Conservation (phyloP, 2,888 invertebrate genomes). For the Latrodectus elegans region DNA sequence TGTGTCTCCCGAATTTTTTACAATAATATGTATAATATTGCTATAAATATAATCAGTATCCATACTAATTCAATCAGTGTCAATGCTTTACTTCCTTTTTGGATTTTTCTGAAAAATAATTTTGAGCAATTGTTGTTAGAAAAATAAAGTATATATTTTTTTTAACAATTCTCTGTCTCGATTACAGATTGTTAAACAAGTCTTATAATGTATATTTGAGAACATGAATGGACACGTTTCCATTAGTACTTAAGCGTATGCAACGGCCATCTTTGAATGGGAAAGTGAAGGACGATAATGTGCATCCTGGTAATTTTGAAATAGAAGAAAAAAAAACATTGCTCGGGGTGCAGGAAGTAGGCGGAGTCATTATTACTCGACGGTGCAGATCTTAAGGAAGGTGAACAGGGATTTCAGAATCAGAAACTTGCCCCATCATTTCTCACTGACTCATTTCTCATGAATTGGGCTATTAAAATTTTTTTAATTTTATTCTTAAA, state of each 20-base stretch:
- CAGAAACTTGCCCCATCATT: not conserved
- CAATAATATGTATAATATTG: no score
- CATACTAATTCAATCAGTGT: no score
- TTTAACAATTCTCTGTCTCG: not conserved
- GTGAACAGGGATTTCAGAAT: not conserved
- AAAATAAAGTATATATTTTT: no score
- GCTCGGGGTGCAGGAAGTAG: conserved; percentile 50
- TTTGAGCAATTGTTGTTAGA: no score
- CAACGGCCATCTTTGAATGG: not conserved
- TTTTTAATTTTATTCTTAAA: no score
- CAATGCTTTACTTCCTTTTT: no score
- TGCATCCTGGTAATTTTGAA: not conserved
- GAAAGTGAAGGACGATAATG: not conserved
- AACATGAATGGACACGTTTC: not conserved
- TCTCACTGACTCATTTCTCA: no score
- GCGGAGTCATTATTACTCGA: conserved; percentile 8
- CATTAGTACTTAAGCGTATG: not conserved
- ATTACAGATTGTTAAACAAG: not conserved
- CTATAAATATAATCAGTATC: no score
- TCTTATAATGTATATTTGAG: not conserved
- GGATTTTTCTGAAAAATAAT: no score
- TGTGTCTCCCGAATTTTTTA: no score
- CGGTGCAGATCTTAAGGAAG: not conserved
- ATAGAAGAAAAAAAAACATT: not conserved
- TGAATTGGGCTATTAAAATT: no score